Evolutionary conservation across 2,113 vertebrate species (phyloP).

Genomic region (Stigmatopora argus): DNA sequence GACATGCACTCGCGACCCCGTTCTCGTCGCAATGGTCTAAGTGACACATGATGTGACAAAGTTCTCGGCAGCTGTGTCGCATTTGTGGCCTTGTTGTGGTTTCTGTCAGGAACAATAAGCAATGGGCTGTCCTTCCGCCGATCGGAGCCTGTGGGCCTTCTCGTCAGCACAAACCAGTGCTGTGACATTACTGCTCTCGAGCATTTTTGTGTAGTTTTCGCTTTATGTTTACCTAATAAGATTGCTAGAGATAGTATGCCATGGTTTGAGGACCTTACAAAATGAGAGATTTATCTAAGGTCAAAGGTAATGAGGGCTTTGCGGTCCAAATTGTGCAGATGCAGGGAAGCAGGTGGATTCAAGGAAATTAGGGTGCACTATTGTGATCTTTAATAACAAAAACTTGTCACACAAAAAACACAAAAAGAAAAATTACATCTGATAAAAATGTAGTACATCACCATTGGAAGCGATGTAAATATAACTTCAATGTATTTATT

Average conservation of each 20-base stretch:
- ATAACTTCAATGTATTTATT: too few relatives aligned
- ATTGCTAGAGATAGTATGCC: background rate
- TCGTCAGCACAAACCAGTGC: slow-evolving; percentile 17
- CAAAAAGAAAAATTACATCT: background rate
- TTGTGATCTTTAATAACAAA: too few relatives aligned
- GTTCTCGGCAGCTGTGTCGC: slow-evolving; percentile 53
- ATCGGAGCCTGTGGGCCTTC: slow-evolving; percentile 38
- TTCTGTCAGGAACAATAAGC: slow-evolving; percentile 68
- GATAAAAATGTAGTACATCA: background rate
- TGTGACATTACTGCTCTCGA: background rate
- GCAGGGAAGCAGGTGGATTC: too few relatives aligned
- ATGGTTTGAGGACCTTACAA: slow-evolving; percentile 39
- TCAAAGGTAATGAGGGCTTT: slow-evolving; percentile 23
- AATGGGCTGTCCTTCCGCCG: slow-evolving; percentile 25
- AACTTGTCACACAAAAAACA: too few relatives aligned
- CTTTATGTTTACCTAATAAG: slow-evolving; percentile 35
- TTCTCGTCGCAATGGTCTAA: slow-evolving; percentile 35
- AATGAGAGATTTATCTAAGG: slow-evolving; percentile 30
- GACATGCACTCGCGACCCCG: slow-evolving; percentile 36
- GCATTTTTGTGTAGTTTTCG: slow-evolving; percentile 7
- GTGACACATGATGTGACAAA: slow-evolving; percentile 42
- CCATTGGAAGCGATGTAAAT: background rate
- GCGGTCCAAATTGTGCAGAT: background rate
- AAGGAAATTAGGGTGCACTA: too few relatives aligned
- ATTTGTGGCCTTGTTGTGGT: slow-evolving; percentile 60